These are phyloP conservation scores for Microcebus griseorufus DNA, from an alignment of 2,113 vertebrate genomes.

Conservation along the genomic window DNA sequence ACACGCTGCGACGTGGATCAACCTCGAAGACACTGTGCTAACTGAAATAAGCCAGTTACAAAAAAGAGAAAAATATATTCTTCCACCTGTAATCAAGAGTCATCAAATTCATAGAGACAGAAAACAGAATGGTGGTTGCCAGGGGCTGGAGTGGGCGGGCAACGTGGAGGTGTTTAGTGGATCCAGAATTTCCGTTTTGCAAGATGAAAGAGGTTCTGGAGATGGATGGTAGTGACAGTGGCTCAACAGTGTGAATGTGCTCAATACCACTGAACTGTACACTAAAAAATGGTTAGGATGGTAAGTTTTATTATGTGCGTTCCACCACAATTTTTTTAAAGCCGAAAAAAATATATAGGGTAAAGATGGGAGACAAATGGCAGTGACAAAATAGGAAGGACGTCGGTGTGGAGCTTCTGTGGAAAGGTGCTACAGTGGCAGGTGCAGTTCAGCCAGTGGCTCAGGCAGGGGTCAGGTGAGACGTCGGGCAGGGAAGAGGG, in stretches of 20 bases:
- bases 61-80: background rate
- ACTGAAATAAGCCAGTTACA: background rate
- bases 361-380: background rate
- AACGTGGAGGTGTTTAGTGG: background rate
- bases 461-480: background rate
- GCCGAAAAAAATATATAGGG: background rate
- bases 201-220: background rate
- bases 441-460: background rate
- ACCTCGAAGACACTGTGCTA: too few species aligned
- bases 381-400: background rate
- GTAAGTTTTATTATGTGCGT: too few species aligned
- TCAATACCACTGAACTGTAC: background rate
- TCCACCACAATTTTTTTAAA: background rate
- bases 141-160: background rate
- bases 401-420: rapidly evolving
- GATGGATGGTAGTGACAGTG: background rate
- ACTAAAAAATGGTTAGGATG: background rate
- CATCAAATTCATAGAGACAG: background rate
- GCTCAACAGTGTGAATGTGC: background rate
- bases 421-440: background rate
- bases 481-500: background rate
- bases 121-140: background rate
- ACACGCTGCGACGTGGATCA: too few species aligned
- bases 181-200: background rate
- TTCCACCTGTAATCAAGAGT: rapidly evolving